These are phyloP conservation scores for Sternarchorhynchus goeldii DNA, from an alignment of 2,797 vertebrate genomes.

Conservation along the genomic window DNA sequence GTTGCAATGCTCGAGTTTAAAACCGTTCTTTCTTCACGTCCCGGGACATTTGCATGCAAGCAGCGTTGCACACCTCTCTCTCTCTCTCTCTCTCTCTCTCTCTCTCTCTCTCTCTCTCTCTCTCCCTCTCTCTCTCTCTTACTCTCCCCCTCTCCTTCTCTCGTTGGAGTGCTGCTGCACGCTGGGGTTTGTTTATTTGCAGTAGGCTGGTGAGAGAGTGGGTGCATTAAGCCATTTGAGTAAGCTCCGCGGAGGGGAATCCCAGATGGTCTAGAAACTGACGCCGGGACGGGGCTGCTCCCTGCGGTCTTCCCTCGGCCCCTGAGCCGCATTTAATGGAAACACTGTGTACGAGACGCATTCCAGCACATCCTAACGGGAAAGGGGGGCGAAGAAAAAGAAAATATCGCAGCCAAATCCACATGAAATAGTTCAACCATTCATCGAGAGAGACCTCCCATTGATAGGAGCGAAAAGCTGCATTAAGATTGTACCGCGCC, in stretches of 20 bases:
- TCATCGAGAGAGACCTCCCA: slow-evolving; percentile 86
- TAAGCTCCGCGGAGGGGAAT: slow-evolving; percentile 77
- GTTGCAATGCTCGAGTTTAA: background rate
- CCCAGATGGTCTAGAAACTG: slow-evolving; percentile 84
- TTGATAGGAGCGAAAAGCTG: slow-evolving; percentile 75
- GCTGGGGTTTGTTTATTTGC: slow-evolving; percentile 76
- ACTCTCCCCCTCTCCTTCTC: too few species aligned
- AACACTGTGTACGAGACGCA: slow-evolving; percentile 88
- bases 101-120: slow-evolving; percentile 13
- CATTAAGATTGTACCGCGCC: slow-evolving; percentile 66
- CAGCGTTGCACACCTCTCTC: slow-evolving; percentile 14
- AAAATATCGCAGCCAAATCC: slow-evolving; percentile 85
- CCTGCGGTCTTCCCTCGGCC: slow-evolving; percentile 73
- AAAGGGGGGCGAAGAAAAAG: slow-evolving; percentile 66
- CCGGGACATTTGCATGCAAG: slow-evolving; percentile 7
- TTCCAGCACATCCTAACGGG: slow-evolving; percentile 94
- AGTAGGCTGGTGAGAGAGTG: slow-evolving; percentile 77
- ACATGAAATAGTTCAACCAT: slow-evolving; percentile 87
- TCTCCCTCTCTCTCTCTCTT: background rate
- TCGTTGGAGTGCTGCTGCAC: too few species aligned
- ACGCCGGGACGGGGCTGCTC: slow-evolving; percentile 84
- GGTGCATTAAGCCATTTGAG: slow-evolving; percentile 71
- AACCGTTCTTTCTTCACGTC: background rate
- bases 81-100: background rate
- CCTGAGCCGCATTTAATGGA: slow-evolving; percentile 83